A percentile compares a stretch with the other conserved stretches of the same genome.
Conservation (phyloP, 2,888 invertebrate species). For the Apodemia mormo region DNA sequence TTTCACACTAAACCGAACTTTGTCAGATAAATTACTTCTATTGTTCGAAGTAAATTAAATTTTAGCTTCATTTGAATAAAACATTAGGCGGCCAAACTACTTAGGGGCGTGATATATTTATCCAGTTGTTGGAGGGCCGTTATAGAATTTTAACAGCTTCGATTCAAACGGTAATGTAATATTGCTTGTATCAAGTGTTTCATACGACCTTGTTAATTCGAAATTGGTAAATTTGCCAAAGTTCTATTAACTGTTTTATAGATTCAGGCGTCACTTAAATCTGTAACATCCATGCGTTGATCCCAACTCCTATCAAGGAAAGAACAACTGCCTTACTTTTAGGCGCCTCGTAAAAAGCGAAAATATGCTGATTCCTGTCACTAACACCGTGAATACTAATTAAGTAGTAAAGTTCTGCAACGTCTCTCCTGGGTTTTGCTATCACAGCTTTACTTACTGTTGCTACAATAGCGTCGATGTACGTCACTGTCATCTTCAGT, state of each 20-base stretch:
- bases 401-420: no score
- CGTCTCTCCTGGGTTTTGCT: no score
- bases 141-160: not conserved
- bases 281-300: no score
- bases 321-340: no score
- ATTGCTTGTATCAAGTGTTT: not conserved
- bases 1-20: not conserved
- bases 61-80: constrained; percentile 14
- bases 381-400: no score
- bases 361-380: no score
- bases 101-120: not conserved
- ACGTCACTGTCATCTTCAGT: no score
- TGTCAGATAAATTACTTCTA: constrained; percentile 3
- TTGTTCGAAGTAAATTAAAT: constrained; percentile 8
- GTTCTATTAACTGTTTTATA: not conserved
- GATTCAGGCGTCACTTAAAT: no score
- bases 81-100: not conserved
- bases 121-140: not conserved
- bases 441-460: no score
- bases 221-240: not conserved
- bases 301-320: no score
- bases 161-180: not conserved
- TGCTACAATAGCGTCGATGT: no score
- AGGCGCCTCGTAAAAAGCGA: no score
- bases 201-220: not conserved